Base-by-base conservation (phyloP, 92 coral and sea anemone genomes). In the Palythoa heliodiscus region DNA sequence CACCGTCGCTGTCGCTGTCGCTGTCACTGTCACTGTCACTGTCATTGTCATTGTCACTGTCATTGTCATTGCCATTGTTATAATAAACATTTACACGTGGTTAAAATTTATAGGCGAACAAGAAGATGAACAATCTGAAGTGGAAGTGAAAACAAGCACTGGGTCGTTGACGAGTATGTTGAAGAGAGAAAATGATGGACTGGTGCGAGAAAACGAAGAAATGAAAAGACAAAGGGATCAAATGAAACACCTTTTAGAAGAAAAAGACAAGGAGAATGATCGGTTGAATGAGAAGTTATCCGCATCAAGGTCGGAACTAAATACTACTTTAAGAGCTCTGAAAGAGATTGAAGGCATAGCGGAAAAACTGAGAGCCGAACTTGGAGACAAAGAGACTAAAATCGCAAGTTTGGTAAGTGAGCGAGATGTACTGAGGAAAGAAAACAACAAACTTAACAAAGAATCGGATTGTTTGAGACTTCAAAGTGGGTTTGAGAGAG, bases 151-250 rank as follows among this genome's bases (percentile, higher is more conserved):
- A 22, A 48, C 74, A 67, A 48, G 84, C 52, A 20, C 17, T 20
- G 84, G 84, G 43, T 89, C 90, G 11, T 83, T 94, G 76, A 38
- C 89, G 38, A 89, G 92, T 81, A 94, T 94, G 83, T 61, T 97
- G 75, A 94, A 89, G 88, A 92, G 89, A 55, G 99, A 97, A 77
- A 97, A 97, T 64, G 87, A 80, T 53, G 93, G 93, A 25, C 80
- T 97, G 39, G 88, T 94, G 43, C 78, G 80, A 43, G 94, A 93
- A 71, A 92, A 90, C 22, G 97, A 94, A 63, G 94, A 97, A 53
- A 74, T 94, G 4, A 93, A 89, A 71, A 72, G 79, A 11, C 97
- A 93, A 69, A 86, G 91, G 71, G 94, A 94, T 1, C 95, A 95
- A 29, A 57, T 94, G 70, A 92, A 90, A 72, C 91, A 86, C 63